Base-by-base conservation (phyloP, 2,797 vertebrate species). In the Phrynocephalus forsythii region DNA sequence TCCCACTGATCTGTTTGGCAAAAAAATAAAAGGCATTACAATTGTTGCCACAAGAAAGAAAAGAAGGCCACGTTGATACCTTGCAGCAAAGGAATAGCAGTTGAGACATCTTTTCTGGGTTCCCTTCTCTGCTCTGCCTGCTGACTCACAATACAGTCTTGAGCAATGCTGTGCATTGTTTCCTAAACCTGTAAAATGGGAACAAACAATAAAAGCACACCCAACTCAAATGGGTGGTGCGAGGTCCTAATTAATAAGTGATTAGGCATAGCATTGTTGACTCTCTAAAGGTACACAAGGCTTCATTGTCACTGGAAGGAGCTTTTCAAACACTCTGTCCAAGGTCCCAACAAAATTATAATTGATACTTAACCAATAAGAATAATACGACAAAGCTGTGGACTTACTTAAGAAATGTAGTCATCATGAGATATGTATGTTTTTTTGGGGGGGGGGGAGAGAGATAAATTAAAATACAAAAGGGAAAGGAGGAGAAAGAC, bases 231-330 rank as follows among this genome's bases (percentile, higher is more conserved):
- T 91, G 93, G 93, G 93, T 91, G 91, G 94, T 90, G 89, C 68
- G 91, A 90, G 88, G 77, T 87, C 72, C 92, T 95, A 93, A 94
- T 95, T 96, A 95, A 95, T 92, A 94, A 95, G 93, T 81, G 92
- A 94, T 93, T 94, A 89, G 92, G 93, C 93, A 93, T 93, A 95
- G 95, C 93, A 91, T 93, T 52, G 52, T 95, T 75, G 20, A 84
- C 33, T 48, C 88, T 94, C 88, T 91, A 92, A 76, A 92, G 94
- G 93, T 92, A 92, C 90, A 94, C 93, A 94, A 92, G 89, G 91
- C 93, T 93, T 93, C 91, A 48, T 83, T 80, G 77, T 73, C 69
- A 85, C 44, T 0, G 22, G 26, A 68, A 10, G 69, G 33, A 60
- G 30, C 63, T n/a, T 56, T 75, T 73, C 56, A 81, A 38, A 13